Evolutionary conservation across 1,140 invertebrate genomes (phyloP).

Genomic region (Cotesia chilonis): DNA sequence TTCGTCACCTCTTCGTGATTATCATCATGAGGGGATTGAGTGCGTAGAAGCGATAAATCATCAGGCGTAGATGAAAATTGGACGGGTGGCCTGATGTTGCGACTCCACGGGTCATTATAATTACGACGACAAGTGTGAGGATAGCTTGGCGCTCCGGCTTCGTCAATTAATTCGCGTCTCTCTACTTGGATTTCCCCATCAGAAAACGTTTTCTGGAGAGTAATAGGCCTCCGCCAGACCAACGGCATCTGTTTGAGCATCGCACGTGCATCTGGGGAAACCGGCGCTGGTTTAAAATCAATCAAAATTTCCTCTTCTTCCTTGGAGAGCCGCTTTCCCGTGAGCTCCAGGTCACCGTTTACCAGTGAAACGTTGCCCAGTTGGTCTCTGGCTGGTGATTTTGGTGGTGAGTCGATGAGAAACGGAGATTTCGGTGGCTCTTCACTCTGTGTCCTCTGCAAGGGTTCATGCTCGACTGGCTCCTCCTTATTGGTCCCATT

Average conservation of each 20-base stretch:
- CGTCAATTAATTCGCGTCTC: slow-evolving; percentile 63
- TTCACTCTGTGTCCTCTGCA: slow-evolving; percentile 84
- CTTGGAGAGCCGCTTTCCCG: slow-evolving; percentile 1
- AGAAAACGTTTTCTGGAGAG: slow-evolving; percentile 80
- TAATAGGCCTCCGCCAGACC: slow-evolving; percentile 67
- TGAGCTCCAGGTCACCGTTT: slow-evolving; percentile 6
- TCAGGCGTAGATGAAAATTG: slow-evolving; percentile 65
- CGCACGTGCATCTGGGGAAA: slow-evolving; percentile 70
- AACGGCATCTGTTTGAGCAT: slow-evolving; percentile 61
- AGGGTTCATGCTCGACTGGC: slow-evolving; percentile 73
- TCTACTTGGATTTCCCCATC: slow-evolving; percentile 82
- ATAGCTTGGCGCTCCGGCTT: slow-evolving; percentile 61
- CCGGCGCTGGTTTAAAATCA: slow-evolving; percentile 81
- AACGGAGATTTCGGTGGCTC: slow-evolving; percentile 79
- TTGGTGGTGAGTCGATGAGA: slow-evolving; percentile 64
- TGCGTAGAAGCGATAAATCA: slow-evolving; percentile 56
- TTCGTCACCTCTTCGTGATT: background rate
- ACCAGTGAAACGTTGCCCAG: slow-evolving; percentile 3
- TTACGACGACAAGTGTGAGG: slow-evolving; percentile 62
- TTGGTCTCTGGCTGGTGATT: slow-evolving; percentile 37
- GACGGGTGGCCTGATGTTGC: slow-evolving; percentile 54
- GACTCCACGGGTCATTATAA: slow-evolving; percentile 61
- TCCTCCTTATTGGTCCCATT: slow-evolving; percentile 47
- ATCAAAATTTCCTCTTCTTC: slow-evolving; percentile 86
- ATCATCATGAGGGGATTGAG: background rate